A percentile compares a stretch with the other conserved stretches of the same genome.
Evolutionary conservation across 2,113 vertebrate genomes (phyloP).

Genomic region (Lepus europaeus): DNA sequence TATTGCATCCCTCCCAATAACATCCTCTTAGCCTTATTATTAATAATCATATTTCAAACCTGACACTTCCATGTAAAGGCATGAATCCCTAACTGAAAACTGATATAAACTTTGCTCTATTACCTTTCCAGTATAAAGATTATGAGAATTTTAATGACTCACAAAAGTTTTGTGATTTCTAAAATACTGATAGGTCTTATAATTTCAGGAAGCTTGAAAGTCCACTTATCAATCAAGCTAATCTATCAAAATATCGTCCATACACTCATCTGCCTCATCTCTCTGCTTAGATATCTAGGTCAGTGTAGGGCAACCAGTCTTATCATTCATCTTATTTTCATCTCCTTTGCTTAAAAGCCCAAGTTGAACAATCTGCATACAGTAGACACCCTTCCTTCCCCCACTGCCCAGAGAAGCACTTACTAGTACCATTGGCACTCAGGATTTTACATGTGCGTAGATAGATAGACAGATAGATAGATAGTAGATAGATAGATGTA

Average conservation of each 20-base stretch:
- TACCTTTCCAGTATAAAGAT: slow-evolving; percentile 7
- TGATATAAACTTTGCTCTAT: slow-evolving; percentile 14
- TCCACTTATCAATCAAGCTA: not conserved
- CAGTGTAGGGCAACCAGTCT: not conserved
- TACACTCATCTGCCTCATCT: not conserved
- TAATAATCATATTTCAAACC: slow-evolving; percentile 70
- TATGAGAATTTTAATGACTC: slow-evolving; percentile 9
- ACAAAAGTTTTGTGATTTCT: not conserved
- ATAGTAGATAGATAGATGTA: not conserved
- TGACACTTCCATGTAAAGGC: not conserved
- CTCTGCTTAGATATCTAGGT: not conserved
- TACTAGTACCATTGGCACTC: not conserved
- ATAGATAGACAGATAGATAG: not conserved
- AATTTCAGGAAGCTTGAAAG: slow-evolving; percentile 28
- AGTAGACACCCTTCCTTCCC: not conserved
- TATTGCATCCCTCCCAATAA: slow-evolving; percentile 29
- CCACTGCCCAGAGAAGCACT: not conserved
- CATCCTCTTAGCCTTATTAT: slow-evolving; percentile 47
- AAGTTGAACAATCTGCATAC: not conserved
- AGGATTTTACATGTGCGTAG: not conserved
- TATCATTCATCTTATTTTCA: not conserved
- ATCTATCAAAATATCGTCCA: not conserved
- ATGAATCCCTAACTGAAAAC: slow-evolving; percentile 10
- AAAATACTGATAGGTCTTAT: not conserved
- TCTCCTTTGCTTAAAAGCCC: not conserved